Evolutionary conservation across 2,113 vertebrate species (phyloP).

Genomic region (Brachypodius melanocephalos): DNA sequence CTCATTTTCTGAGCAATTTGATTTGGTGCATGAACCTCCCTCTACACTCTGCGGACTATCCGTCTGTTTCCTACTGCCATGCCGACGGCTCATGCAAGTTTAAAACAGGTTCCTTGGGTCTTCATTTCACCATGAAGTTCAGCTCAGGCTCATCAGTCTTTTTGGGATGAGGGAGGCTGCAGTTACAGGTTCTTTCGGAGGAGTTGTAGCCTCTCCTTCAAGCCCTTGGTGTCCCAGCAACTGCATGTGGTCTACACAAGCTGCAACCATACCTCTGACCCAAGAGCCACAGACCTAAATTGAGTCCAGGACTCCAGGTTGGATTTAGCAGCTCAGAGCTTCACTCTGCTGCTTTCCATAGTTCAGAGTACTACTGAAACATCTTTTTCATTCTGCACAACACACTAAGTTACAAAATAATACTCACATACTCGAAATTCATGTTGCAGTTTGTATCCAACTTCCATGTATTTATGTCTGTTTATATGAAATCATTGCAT

Average conservation of each 20-base stretch:
- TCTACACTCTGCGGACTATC: not conserved
- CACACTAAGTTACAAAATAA: not conserved
- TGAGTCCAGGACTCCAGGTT: not conserved
- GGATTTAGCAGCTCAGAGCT: not conserved
- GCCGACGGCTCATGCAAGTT: not conserved
- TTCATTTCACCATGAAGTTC: not conserved
- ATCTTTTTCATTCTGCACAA: not conserved
- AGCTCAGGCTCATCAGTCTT: not conserved
- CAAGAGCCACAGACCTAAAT: not conserved
- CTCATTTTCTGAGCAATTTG: constrained; percentile 20
- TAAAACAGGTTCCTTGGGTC: not conserved
- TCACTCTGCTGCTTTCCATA: not conserved
- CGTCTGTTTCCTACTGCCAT: not conserved
- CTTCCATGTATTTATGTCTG: not conserved
- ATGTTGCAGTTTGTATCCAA: not conserved
- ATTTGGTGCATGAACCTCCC: not conserved
- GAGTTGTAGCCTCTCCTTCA: not conserved
- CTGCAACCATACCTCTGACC: not conserved
- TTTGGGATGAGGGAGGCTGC: not conserved
- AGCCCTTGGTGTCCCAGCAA: not conserved
- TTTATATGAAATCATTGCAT: not conserved
- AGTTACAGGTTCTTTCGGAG: not conserved
- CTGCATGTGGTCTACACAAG: not conserved
- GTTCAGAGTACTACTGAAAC: not conserved
- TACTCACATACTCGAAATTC: not conserved